These are phyloP conservation scores for Sinhomidia bicolor DNA, from an alignment of 2,888 invertebrate species.

Conservation along the genomic window DNA sequence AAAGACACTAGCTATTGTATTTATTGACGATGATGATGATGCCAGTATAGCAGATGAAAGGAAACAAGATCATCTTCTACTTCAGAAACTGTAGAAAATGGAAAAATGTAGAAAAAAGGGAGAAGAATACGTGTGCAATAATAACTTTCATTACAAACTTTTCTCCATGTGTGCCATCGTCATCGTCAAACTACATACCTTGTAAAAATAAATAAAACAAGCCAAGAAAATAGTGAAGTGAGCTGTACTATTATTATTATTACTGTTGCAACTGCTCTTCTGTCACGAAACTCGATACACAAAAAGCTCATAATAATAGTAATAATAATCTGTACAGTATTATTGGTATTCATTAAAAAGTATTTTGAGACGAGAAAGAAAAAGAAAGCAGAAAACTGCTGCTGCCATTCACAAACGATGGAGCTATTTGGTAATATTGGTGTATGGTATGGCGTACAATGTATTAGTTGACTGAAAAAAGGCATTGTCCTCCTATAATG, in stretches of 20 bases:
- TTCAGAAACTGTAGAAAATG: background rate
- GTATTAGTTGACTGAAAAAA: background rate
- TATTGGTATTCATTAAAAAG: slow-evolving; percentile 15
- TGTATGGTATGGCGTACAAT: background rate
- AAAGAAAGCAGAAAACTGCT: background rate
- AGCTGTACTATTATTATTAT: too few relatives aligned
- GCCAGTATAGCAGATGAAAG: background rate
- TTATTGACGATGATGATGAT: too few relatives aligned
- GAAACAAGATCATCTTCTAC: slow-evolving; percentile 4
- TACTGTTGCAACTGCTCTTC: background rate
- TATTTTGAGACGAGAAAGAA: background rate
- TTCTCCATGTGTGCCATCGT: background rate
- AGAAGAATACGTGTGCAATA: slow-evolving; percentile 2
- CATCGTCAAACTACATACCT: background rate
- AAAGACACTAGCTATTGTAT: background rate
- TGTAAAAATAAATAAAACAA: background rate
- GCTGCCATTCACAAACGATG: too few relatives aligned
- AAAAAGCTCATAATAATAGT: background rate
- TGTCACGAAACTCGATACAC: background rate
- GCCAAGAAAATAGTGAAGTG: too few relatives aligned
- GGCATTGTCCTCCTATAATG: background rate
- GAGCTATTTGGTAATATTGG: background rate
- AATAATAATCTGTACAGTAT: background rate
- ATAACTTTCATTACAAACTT: slow-evolving; percentile 46
- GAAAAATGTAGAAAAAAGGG: background rate